These are phyloP conservation scores for Lissonota sp. DNA, from an alignment of 2,888 invertebrate species.

Conservation along the genomic window DNA sequence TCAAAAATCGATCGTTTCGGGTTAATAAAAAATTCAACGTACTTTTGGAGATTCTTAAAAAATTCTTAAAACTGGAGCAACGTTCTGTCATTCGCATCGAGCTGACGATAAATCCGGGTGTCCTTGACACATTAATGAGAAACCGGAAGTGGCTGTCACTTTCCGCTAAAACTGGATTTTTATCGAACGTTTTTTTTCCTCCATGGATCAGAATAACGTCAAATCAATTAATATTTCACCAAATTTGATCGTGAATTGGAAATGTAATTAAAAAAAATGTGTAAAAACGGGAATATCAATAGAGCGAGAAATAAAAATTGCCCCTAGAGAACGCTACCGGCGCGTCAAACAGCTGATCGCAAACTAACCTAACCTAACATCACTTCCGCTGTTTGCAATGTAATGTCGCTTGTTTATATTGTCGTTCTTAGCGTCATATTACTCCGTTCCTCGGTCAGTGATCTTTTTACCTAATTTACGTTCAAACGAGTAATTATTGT, in stretches of 20 bases:
- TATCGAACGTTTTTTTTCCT: no score
- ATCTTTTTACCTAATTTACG: not conserved
- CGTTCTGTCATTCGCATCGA: constrained; percentile 35
- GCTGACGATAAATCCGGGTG: constrained; percentile 17
- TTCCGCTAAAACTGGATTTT: not conserved
- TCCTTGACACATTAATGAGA: constrained; percentile 44
- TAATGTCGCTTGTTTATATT: not conserved
- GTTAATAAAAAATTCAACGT: constrained; percentile 33
- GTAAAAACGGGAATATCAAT: no score
- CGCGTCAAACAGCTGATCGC: not conserved
- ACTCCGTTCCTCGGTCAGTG: not conserved
- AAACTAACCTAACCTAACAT: constrained; percentile 8
- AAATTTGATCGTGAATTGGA: no score
- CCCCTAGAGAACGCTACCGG: not conserved
- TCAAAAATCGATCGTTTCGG: not conserved
- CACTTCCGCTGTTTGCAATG: not conserved
- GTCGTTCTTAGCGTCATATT: not conserved
- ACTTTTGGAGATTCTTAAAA: constrained; percentile 8
- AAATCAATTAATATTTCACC: no score
- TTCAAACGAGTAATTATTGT: not conserved
- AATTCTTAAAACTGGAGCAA: constrained; percentile 31
- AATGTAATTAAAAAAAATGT: no score
- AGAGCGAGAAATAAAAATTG: no score
- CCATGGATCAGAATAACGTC: no score
- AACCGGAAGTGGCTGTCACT: constrained; percentile 18